phyloP scores from a whole-genome alignment of 2,888 invertebrate genomes.

The Clostera curtula region DNA sequence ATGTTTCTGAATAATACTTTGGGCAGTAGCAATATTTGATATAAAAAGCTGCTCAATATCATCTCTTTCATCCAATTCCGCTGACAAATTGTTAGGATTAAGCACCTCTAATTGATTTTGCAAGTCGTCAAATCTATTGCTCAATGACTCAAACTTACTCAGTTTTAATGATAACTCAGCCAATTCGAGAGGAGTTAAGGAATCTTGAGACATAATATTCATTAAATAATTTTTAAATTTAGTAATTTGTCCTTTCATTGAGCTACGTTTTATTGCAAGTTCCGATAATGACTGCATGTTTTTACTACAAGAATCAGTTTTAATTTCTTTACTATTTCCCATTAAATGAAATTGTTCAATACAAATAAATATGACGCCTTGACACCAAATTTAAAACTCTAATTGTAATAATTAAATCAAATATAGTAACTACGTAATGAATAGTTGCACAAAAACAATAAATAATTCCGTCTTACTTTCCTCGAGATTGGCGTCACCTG shows the following conservation, averaged over 20 bases:
- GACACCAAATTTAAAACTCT: too few relatives aligned
- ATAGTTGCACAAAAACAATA: too few relatives aligned
- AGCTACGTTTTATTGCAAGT: too few relatives aligned
- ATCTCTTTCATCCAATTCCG: conserved; percentile 14
- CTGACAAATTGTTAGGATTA: conserved; percentile 3
- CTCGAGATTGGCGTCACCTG: too few relatives aligned
- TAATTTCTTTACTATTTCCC: too few relatives aligned
- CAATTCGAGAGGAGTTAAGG: conserved; percentile 3
- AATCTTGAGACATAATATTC: not conserved
- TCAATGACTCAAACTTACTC: conserved; percentile 6
- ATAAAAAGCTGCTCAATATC: conserved; percentile 10
- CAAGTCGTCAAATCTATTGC: conserved; percentile 9
- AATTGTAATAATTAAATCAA: too few relatives aligned
- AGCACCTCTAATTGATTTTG: conserved; percentile 13
- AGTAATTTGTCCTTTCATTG: conserved; percentile 9
- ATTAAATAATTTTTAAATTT: conserved; percentile 11
- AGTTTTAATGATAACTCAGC: conserved; percentile 7
- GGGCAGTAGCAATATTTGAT: conserved; percentile 11
- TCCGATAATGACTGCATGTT: too few relatives aligned
- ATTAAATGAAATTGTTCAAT: too few relatives aligned
- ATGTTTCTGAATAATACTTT: conserved; percentile 8
- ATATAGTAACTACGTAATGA: too few relatives aligned
- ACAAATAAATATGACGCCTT: too few relatives aligned
- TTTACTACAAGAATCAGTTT: too few relatives aligned
- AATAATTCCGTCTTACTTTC: too few relatives aligned